A percentile compares a stretch with the other conserved stretches of the same genome.
Evolutionary conservation across 30 jellyfish, hydroid and myxozoan species (phyloP).

Genomic region (Aurelia aurita complex sp. Pacific): DNA sequence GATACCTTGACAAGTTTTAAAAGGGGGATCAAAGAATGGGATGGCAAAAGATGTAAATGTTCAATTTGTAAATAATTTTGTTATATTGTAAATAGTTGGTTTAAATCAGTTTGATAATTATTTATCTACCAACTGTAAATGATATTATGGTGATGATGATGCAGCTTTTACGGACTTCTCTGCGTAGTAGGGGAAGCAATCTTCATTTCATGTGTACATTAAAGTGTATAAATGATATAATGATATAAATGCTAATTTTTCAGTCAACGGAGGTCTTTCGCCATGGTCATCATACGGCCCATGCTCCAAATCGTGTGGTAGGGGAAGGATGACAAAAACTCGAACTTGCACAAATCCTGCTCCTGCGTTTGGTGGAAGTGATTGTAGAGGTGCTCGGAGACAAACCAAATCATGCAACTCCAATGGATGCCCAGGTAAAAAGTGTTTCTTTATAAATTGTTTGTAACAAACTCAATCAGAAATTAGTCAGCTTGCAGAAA

Average conservation of each 20-base stretch:
- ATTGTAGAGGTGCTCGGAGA: slow-evolving; percentile 20
- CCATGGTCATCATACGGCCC: slow-evolving; percentile 63
- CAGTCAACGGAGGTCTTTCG: slow-evolving; percentile 77
- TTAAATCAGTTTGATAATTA: too few species aligned
- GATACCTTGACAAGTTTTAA: too few species aligned
- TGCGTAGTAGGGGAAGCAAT: background rate
- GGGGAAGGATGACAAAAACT: slow-evolving; percentile 46
- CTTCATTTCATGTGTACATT: background rate
- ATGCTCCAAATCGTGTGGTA: slow-evolving; percentile 79
- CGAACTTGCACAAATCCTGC: slow-evolving; percentile 77
- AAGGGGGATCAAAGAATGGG: too few species aligned
- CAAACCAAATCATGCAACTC: background rate
- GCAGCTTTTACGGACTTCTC: background rate
- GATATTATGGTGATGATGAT: too few species aligned
- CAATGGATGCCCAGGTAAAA: slow-evolving; percentile 1
- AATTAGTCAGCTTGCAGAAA: too few species aligned
- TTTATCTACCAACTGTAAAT: too few species aligned
- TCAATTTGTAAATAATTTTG: too few species aligned
- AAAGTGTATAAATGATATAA: background rate
- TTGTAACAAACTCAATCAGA: too few species aligned
- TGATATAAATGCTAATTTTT: background rate
- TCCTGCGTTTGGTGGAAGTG: slow-evolving; percentile 74
- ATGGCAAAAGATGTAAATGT: too few species aligned
- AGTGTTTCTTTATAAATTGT: too few species aligned
- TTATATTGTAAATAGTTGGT: too few species aligned